Conservation (phyloP, 1,140 invertebrate genomes). For the Calliphora vicina region DNA sequence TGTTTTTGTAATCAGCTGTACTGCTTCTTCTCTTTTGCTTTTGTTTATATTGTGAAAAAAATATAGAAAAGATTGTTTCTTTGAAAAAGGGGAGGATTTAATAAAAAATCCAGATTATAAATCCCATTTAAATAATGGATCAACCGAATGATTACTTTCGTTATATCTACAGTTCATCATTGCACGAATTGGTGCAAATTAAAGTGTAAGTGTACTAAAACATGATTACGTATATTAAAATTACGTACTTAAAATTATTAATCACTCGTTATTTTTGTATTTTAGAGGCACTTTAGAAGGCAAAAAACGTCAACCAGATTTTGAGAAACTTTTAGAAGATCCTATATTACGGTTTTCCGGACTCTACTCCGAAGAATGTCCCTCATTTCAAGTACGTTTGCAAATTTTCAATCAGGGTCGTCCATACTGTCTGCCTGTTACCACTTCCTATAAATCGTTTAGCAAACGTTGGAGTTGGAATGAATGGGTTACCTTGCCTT, state of each 20-base stretch:
- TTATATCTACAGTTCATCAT: constrained; percentile 90
- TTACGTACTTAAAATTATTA: too few species aligned
- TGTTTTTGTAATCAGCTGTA: neutral
- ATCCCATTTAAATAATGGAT: constrained; percentile 49
- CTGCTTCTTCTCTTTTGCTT: neutral
- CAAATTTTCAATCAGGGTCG: constrained; percentile 87
- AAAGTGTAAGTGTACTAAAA: constrained; percentile 82
- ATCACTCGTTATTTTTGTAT: constrained; percentile 12
- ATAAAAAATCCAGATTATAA: too few species aligned
- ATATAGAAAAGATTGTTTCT: neutral
- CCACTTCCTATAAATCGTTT: constrained; percentile 93
- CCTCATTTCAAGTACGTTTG: constrained; percentile 87
- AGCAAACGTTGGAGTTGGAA: constrained; percentile 96
- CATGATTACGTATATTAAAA: neutral
- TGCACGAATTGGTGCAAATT: constrained; percentile 86
- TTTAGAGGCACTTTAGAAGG: constrained; percentile 93
- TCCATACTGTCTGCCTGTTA: constrained; percentile 85
- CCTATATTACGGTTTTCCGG: constrained; percentile 93
- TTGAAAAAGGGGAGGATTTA: neutral
- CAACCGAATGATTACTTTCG: constrained; percentile 76
- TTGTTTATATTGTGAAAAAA: neutral
- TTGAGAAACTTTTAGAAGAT: constrained; percentile 85
- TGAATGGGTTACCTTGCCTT: constrained; percentile 94
- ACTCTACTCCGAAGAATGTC: constrained; percentile 79
- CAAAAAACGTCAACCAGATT: constrained; percentile 81